Base-by-base conservation (phyloP, 2,113 vertebrate genomes). In the Embiotoca jacksoni region DNA sequence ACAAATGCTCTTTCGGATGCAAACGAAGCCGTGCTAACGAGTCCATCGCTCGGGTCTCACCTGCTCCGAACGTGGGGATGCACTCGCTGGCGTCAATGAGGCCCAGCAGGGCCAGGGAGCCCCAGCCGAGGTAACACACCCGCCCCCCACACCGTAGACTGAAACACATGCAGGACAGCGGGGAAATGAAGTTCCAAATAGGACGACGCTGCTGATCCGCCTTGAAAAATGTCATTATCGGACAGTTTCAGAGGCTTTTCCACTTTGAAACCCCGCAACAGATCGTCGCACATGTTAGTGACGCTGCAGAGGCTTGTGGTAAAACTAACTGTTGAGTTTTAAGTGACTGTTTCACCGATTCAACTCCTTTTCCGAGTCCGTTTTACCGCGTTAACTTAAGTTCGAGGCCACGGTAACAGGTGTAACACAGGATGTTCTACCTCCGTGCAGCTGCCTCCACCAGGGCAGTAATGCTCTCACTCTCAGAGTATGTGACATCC, bases 1-100 rank as follows among this genome's bases (percentile, higher is more conserved):
- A 10, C 8, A 44, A 44, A 44, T 11, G 9, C 7, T 41, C 39
- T 44, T 44, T 44, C 41, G 11, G 41, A 10, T 44, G 41, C n/a
- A 50, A 16, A 50, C 39, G 8, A 15, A 44, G 31, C 31, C 0
- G 3, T 54, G 35, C 16, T 11, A 35, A 53, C 14, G 23, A 36
- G 33, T 5, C 7, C 32, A 23, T 23, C 23, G 23, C 23, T 47
- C 1, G 0, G 7, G 11, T 2, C 78, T 86, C 78, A 96, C 94
- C 93, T 90, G 95, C 94, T 67, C 94, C 94, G 16, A 95, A 96
- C 0, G 93, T 95, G 41, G 94, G 94, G 14, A 86, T 87, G 69
- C 95, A 96, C 84, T 96, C 95, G 16, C 93, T 95, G 63, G 95
- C 94, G 15, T 96, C 95, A 49, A 94, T 93, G 63, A 96, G 92